A percentile compares a stretch with the other conserved stretches of the same genome.
These are phyloP conservation scores for Lepus americanus DNA, from an alignment of 2,113 vertebrate species.

Conservation along the genomic window DNA sequence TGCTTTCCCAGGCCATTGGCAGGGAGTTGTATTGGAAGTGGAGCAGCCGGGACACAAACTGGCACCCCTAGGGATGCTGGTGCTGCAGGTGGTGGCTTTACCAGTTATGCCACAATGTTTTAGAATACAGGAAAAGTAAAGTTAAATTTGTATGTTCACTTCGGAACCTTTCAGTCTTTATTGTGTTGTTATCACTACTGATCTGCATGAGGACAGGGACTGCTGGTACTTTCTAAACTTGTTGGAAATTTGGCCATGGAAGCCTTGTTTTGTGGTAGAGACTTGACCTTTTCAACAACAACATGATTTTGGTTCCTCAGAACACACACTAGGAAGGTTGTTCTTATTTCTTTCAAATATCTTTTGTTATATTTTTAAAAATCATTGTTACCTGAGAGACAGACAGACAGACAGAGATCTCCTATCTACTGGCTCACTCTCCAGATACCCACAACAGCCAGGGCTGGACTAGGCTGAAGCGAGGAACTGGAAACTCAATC, in stretches of 20 bases:
- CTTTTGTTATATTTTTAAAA: conserved; percentile 7
- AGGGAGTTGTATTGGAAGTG: too few relatives aligned
- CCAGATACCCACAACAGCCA: too few relatives aligned
- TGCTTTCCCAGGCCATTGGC: too few relatives aligned
- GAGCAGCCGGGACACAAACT: too few relatives aligned
- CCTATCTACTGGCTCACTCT: too few relatives aligned
- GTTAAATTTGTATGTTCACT: neutral
- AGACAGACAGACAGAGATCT: too few relatives aligned
- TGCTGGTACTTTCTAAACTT: neutral
- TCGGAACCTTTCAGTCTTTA: neutral
- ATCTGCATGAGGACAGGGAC: neutral
- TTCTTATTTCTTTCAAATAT: conserved; percentile 19
- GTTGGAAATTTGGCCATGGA: neutral
- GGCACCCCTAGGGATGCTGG: too few relatives aligned
- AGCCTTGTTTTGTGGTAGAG: neutral
- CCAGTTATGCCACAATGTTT: neutral
- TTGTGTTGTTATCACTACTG: neutral
- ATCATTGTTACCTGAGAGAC: too few relatives aligned
- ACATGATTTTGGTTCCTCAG: neutral
- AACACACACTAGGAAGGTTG: neutral
- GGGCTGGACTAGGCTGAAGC: too few relatives aligned
- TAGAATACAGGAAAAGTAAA: conserved; percentile 33
- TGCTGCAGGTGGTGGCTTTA: too few relatives aligned
- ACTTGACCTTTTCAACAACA: neutral
- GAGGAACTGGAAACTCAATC: too few relatives aligned